Percentiles rank a stretch among this genome's conserved stretches.
phyloP scores from a whole-genome alignment of 2,888 invertebrate genomes.

The Diachrysia chrysitis region DNA sequence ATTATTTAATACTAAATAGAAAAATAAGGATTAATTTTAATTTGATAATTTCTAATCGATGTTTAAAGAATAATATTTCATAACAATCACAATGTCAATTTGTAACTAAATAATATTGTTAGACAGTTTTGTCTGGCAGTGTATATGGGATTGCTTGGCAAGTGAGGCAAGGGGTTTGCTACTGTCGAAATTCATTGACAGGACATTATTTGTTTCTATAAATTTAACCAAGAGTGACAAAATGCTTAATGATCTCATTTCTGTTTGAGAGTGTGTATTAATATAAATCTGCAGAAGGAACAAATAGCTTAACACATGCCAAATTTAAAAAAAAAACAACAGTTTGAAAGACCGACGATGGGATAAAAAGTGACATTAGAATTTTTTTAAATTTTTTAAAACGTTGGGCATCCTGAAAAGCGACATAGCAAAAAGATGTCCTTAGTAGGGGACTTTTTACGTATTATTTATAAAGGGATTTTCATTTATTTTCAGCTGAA shows the following conservation, averaged over 20 bases:
- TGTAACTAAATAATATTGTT: neutral
- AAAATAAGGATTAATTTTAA: too few species aligned
- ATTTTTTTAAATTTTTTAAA: too few species aligned
- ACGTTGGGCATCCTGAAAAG: too few species aligned
- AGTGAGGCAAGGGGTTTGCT: neutral
- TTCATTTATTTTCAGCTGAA: neutral
- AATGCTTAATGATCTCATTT: neutral
- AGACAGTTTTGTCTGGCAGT: neutral
- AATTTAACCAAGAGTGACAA: neutral
- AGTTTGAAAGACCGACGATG: neutral
- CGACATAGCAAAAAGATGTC: too few species aligned
- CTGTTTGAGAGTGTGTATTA: neutral
- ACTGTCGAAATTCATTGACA: neutral
- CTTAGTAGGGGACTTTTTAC: too few species aligned
- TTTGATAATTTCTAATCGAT: neutral
- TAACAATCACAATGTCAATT: neutral
- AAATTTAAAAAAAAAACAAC: neutral
- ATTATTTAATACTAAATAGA: too few species aligned
- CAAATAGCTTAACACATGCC: neutral
- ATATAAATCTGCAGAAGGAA: neutral
- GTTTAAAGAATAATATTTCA: neutral
- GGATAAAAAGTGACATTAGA: too few species aligned
- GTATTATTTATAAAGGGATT: too few species aligned
- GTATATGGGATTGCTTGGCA: neutral
- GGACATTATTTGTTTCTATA: neutral